These are phyloP conservation scores for Scelioninae gen. 1 DNA, from an alignment of 2,888 invertebrate species.

Conservation along the genomic window DNA sequence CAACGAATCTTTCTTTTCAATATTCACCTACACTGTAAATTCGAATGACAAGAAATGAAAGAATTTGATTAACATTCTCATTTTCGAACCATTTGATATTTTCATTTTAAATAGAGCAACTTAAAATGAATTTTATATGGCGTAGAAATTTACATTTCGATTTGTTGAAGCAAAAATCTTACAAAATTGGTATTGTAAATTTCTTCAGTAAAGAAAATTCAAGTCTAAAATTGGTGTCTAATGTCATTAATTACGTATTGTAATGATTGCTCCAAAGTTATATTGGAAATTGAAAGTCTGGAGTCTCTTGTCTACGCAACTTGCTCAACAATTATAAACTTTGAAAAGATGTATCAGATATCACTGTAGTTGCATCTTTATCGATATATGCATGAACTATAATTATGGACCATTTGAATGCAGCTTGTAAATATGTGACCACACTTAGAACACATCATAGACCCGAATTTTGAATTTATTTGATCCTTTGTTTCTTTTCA, in stretches of 20 bases:
- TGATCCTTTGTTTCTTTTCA: slow-evolving; percentile 86
- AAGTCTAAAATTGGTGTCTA: no score
- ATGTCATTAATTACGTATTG: no score
- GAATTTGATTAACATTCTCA: neutral
- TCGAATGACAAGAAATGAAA: slow-evolving; percentile 29
- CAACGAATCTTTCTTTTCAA: slow-evolving; percentile 59
- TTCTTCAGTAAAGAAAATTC: no score
- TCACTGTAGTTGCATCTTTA: slow-evolving; percentile 67
- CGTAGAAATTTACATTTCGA: neutral
- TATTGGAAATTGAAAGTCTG: no score
- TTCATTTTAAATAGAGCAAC: no score
- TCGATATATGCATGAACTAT: slow-evolving; percentile 64
- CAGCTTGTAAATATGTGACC: slow-evolving; percentile 61
- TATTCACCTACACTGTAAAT: slow-evolving; percentile 54
- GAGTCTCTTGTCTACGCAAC: slow-evolving; percentile 28
- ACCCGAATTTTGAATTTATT: slow-evolving; percentile 82
- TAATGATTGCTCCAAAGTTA: no score
- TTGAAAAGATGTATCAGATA: slow-evolving; percentile 40
- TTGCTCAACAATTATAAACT: slow-evolving; percentile 22
- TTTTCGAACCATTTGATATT: no score
- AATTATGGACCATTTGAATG: slow-evolving; percentile 35
- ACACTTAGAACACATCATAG: slow-evolving; percentile 66
- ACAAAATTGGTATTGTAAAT: no score
- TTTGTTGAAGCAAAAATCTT: no score
- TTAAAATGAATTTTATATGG: no score